Base-by-base conservation (phyloP, 2,888 invertebrate species). In the Nasonia oneida region DNA sequence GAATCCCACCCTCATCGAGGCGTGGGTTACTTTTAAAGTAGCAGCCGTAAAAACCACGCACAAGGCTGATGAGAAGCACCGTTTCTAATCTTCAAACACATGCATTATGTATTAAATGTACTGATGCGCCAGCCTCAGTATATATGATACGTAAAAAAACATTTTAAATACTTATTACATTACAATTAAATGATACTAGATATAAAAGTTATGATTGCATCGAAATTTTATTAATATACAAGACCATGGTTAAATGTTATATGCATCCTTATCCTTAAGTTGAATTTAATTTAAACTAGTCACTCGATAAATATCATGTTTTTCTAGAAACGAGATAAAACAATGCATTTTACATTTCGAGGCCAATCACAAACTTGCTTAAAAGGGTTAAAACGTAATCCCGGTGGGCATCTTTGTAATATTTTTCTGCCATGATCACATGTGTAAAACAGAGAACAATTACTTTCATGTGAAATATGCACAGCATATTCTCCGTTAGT, bases 1-100 rank as follows among this genome's bases (percentile, higher is more conserved):
- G 89, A 88, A 82, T 89, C 74, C 80, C 88, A 89, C 89, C 89
- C 90, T 86, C 29, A 87, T 80, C 78, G 79, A 87, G 84, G 84
- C 83, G 87, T 87, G 88, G 87, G 88, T 88, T 87, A 87, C 89
- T 89, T 90, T 89, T 87, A 89, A 88, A 83, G 87, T 87, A 85
- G 79, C 29, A 64, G 29, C 3, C 64, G 64, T 23, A 64, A 64
- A 57, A 64, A 23, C 64, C 64, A 64, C 64, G 23, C 10, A 3
- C 29, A 23, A 23, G 29, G 12, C 64, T 29, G 29, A 64, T 14
- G 29, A 29, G 29, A n/a, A 64, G 29, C 14, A 29, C 29, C 29
- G 10, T 29, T 64, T 64, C 29, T 64, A n/a, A 64, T 64, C 23
- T 64, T 29, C 12, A 10, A 29, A 23, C 10, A 29, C 64, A 23